Evolutionary conservation across 2,888 invertebrate species (phyloP), one percentile per base, ranked within the genome.

Genomic region (Drosophila pegasa): DNA sequence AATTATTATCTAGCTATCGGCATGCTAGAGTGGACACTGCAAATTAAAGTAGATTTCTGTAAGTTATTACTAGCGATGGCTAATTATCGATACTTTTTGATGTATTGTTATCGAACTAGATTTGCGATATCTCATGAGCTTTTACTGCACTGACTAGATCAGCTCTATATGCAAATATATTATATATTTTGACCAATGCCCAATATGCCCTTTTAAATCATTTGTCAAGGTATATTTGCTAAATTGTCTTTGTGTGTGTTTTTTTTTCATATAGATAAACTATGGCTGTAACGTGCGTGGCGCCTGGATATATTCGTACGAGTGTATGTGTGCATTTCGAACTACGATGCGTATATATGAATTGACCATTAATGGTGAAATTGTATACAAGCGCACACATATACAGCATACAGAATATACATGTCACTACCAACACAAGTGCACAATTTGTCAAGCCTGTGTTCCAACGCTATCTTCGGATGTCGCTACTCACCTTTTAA

Each of bases 401-500:
- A 52, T n/a, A 55, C 48, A n/a, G n/a, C n/a, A 35, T 16, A 20
- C 1, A n/a, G n/a, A n/a, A 22, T 33, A 14, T 25, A 18, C 16
- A 18, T 4, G 10, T 45, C 27, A 20, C 9, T 22, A 33, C 61
- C 18, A 29, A 61, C 22, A 29, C 41, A 43, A 29, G 14, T 35
- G 10, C 33, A 52, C 47, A 35, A 38, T 18, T 18, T 47, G 59
- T 41, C 40, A 48, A 37, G 54, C 45, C 22, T 69, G 58, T 55
- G 54, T 47, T 57, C 45, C 55, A 12, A 27, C 25, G 18, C 33
- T 43, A 55, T 55, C 43, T 55, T 71, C 10, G 35, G 35, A 29
- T 41, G 16, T 56, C n/a, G 33, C 14, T 64, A 64, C 83, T 83
- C 70, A 84, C 83, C 88, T 84, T 86, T 83, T 88, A 80, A 69